Evolutionary conservation across 2,113 vertebrate species (phyloP).

Genomic region (Strix uralensis): DNA sequence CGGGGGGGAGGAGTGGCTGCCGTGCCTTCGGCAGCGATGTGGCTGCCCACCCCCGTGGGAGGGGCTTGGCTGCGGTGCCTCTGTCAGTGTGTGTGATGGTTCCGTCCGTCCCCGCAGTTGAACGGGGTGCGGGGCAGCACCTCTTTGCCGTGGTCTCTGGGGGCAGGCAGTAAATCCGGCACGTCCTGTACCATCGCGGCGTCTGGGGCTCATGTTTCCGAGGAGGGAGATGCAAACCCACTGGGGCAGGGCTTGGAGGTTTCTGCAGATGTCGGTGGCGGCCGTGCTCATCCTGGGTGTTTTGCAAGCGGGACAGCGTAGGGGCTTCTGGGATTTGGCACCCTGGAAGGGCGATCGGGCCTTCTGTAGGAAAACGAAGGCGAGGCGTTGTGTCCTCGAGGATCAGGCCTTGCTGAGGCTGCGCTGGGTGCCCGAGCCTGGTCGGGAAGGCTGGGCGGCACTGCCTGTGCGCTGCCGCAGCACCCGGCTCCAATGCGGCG

Average conservation of each 20-base stretch:
- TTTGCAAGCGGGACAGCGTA: accelerated
- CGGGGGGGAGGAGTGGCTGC: not conserved
- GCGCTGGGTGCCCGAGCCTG: too few species aligned
- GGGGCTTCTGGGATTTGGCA: not conserved
- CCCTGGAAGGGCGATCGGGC: accelerated
- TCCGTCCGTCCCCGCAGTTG: accelerated
- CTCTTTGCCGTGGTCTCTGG: not conserved
- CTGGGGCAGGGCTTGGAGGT: accelerated
- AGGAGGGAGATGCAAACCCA: not conserved
- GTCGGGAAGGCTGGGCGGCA: accelerated
- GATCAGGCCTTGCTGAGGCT: not conserved
- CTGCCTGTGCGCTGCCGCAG: not conserved
- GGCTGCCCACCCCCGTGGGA: accelerated
- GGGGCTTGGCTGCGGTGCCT: accelerated
- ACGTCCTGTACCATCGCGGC: accelerated
- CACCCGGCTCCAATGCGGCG: accelerated
- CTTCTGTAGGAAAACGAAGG: not conserved
- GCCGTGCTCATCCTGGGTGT: accelerated
- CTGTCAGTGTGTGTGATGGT: accelerated
- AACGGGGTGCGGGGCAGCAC: not conserved
- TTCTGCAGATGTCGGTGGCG: accelerated
- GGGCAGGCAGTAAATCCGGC: not conserved
- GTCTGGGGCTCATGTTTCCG: accelerated
- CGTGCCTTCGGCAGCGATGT: accelerated
- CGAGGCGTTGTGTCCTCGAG: accelerated